Percentiles rank a stretch among this genome's conserved stretches.
Evolutionary conservation across 1,140 invertebrate species (phyloP).

Genomic region (Aphis craccivora): DNA sequence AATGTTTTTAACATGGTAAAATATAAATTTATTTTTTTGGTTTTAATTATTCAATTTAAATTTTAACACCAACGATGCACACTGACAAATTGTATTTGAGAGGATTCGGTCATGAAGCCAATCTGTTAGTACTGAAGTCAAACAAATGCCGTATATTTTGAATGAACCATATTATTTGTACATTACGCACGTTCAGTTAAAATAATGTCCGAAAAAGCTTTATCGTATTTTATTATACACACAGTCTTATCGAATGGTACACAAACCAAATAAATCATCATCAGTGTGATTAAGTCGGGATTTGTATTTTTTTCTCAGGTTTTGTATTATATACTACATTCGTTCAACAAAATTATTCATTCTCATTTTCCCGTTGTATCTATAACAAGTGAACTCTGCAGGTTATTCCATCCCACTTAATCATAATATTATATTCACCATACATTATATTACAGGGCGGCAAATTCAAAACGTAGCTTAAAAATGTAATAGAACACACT

Average conservation of each 20-base stretch:
- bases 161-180: not conserved
- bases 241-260: not conserved
- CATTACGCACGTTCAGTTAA: not conserved
- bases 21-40: not conserved
- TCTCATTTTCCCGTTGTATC: not conserved
- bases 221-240: not conserved
- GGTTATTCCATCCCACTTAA: conserved; percentile 13
- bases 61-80: not conserved
- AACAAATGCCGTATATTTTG: not conserved
- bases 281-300: not conserved
- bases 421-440: not conserved
- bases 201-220: not conserved
- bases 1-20: not conserved
- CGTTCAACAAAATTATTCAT: not conserved
- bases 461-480: not conserved
- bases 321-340: not conserved
- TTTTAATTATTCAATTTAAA: not conserved
- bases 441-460: not conserved
- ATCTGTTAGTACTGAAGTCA: not conserved
- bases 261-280: not conserved
- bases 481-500: not conserved
- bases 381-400: not conserved
- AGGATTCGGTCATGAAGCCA: conserved; percentile 21
- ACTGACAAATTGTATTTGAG: conserved; percentile 6
- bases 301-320: not conserved